Evolutionary conservation across 2,113 vertebrate genomes (phyloP).

Genomic region (Proteles cristata): DNA sequence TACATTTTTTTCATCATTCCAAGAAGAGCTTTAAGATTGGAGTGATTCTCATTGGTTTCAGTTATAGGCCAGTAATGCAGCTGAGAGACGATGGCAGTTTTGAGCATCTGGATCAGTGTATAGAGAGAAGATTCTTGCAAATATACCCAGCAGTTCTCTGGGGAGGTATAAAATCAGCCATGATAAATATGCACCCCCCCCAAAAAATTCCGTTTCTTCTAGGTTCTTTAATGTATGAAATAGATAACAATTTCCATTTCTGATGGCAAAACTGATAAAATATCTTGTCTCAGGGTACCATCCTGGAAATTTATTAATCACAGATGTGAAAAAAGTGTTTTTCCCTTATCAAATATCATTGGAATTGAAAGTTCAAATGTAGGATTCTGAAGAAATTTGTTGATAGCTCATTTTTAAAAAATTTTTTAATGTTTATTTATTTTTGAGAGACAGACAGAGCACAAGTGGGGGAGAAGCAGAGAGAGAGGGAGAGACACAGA

Average conservation of each 20-base stretch:
- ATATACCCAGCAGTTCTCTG: slow-evolving; percentile 80
- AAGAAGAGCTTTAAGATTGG: slow-evolving; percentile 38
- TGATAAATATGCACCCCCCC: background rate
- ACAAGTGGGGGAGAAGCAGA: too few species aligned
- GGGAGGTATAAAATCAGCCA: slow-evolving; percentile 24
- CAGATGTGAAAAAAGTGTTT: background rate
- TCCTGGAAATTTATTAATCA: background rate
- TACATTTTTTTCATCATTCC: slow-evolving; percentile 74
- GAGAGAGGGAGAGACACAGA: too few species aligned
- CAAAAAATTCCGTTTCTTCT: background rate
- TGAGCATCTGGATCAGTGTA: slow-evolving; percentile 78
- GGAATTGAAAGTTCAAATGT: slow-evolving; percentile 52
- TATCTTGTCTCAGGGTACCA: background rate
- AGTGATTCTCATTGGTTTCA: fast-evolving
- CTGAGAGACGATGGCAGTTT: slow-evolving; percentile 23
- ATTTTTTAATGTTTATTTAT: too few species aligned
- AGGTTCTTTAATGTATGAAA: background rate
- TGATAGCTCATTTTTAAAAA: background rate
- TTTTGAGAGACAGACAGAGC: too few species aligned
- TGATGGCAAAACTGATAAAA: slow-evolving; percentile 34
- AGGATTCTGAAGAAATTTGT: slow-evolving; percentile 36
- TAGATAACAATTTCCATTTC: slow-evolving; percentile 7
- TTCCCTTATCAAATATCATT: background rate
- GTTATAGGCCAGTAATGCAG: fast-evolving
- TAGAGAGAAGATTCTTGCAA: slow-evolving; percentile 72